A percentile compares a stretch with the other conserved stretches of the same genome.
These are phyloP conservation scores for Pachyuromys duprasi DNA, from an alignment of 2,797 vertebrate species.

Conservation along the genomic window DNA sequence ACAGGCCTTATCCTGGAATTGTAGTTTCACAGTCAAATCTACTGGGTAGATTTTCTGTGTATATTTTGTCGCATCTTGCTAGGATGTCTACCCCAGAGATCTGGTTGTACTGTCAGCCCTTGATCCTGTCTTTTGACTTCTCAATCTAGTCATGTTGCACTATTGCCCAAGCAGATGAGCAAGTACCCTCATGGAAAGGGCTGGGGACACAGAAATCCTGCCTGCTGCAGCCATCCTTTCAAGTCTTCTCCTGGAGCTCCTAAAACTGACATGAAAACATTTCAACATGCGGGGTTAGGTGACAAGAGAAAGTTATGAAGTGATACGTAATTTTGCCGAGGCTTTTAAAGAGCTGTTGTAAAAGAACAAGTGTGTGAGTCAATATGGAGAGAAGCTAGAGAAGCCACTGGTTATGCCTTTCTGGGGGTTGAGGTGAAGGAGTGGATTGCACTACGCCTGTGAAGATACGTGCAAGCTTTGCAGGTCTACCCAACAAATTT, in stretches of 20 bases:
- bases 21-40: not conserved
- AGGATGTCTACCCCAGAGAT: not conserved
- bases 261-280: not conserved
- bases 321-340: not conserved
- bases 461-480: not conserved
- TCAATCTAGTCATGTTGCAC: not conserved
- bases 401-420: not conserved
- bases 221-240: not conserved
- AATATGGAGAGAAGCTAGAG: not conserved
- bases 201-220: not conserved
- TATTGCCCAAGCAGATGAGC: not conserved
- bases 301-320: conserved; percentile 42
- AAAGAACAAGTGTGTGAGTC: not conserved
- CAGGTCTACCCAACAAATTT: not conserved
- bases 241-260: not conserved
- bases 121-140: not conserved
- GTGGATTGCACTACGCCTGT: not conserved
- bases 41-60: not conserved
- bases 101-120: not conserved
- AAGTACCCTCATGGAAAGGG: not conserved
- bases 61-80: not conserved
- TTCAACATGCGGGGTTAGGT: not conserved
- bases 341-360: conserved; percentile 1
- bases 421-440: not conserved
- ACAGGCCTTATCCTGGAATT: not conserved